Evolutionary conservation across 2,888 invertebrate species (phyloP), one percentile per base, ranked within the genome.

Genomic region (Rhamphomyia laevipes): DNA sequence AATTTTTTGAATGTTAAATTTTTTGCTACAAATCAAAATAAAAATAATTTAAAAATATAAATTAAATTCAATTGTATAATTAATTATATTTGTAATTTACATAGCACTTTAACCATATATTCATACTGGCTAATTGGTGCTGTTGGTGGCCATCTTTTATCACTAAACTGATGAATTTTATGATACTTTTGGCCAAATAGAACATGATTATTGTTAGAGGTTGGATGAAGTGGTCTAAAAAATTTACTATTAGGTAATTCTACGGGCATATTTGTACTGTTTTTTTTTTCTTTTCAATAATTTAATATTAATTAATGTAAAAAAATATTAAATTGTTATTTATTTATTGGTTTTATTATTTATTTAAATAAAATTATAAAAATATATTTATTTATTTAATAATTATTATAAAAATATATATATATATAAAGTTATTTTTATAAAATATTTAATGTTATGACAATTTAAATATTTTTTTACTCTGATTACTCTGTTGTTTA

Each of bases 131-230:
- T 17, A 10, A 51, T 47, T 33, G 49, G 23, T 18, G 52, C 46
- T 9, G 46, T 27, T 27, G 52, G 52, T 16, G 51, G 46, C 56
- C 56, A 57, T 43, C 41, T 47, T 9, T 48, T 15, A 45, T 53
- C 52, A 5, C 47, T 31, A 35, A 57, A 47, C 21, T 51, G 49
- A 38, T 57, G 57, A 45, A 64, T 61, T 3, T 63, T 61, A 27
- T 67, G 61, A 56, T 49, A 65, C 23, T 61, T 58, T 31, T 59
- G 54, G 11, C 70, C 70, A 27, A 70, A 68, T n/a, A 70, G 58
- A 3, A 66, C 67, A 59, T 70, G 70, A 40, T 59, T 58, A 11
- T 59, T 56, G 30, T 64, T 52, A 4, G 64, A 55, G 0, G 58
- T 59, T 1, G 67, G 64, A 56, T 62, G 62, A 42, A 64, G 65